These are phyloP conservation scores for Lophochroa leadbeateri DNA, from an alignment of 2,113 vertebrate species.

Conservation along the genomic window DNA sequence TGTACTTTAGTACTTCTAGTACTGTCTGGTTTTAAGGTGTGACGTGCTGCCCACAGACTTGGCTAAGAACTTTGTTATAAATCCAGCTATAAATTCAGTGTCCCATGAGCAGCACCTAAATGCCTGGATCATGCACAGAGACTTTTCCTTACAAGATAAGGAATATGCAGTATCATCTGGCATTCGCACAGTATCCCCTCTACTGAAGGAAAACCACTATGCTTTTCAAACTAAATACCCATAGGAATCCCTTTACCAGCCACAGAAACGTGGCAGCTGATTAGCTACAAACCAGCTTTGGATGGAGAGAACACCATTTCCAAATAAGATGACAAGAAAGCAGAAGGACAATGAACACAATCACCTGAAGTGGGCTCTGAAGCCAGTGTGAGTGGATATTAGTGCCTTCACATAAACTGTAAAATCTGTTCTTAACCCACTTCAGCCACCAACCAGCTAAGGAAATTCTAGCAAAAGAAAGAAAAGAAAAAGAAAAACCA, in stretches of 20 bases:
- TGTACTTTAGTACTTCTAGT: background rate
- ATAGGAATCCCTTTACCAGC: background rate
- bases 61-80: background rate
- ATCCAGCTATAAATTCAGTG: background rate
- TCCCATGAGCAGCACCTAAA: background rate
- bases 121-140: background rate
- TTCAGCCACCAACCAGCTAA: background rate
- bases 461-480: background rate
- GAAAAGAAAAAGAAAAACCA: background rate
- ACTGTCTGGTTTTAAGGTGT: background rate
- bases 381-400: background rate
- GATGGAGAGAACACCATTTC: background rate
- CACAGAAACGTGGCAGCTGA: background rate
- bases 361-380: background rate
- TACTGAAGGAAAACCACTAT: background rate
- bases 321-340: background rate
- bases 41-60: background rate
- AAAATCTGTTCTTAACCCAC: background rate
- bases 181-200: background rate
- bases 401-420: background rate
- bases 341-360: fast-evolving
- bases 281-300: background rate
- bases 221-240: background rate
- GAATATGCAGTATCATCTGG: background rate
- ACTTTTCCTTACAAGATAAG: background rate